phyloP scores from a whole-genome alignment of 2,888 invertebrate genomes.

The Melanotus villosus region DNA sequence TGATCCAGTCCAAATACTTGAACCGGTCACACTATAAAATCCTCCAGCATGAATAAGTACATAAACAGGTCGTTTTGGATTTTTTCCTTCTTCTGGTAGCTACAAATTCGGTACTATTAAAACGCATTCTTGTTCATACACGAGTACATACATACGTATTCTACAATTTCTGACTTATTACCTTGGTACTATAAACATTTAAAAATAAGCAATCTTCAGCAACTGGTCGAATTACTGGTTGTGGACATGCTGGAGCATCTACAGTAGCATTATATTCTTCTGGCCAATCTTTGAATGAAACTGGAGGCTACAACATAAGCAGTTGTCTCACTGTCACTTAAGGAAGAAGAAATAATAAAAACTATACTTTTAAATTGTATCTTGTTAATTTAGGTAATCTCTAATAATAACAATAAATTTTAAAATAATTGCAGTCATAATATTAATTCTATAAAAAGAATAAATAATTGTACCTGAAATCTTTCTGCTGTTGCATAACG shows the following conservation, averaged over 20 bases:
- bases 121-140: too few species aligned
- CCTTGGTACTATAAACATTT: slow-evolving; percentile 74
- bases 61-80: slow-evolving; percentile 69
- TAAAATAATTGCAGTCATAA: too few species aligned
- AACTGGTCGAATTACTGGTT: slow-evolving; percentile 60
- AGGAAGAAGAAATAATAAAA: too few species aligned
- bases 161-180: too few species aligned
- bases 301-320: slow-evolving; percentile 41
- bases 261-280: slow-evolving; percentile 41
- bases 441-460: too few species aligned
- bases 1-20: slow-evolving; percentile 70
- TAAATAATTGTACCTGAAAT: too few species aligned
- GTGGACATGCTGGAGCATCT: slow-evolving; percentile 64
- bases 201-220: slow-evolving; percentile 77
- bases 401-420: too few species aligned
- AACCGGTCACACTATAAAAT: slow-evolving; percentile 72
- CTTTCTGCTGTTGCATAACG: slow-evolving; percentile 58
- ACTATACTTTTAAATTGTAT: too few species aligned
- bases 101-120: slow-evolving; percentile 38
- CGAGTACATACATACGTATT: too few species aligned
- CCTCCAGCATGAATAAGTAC: slow-evolving; percentile 77
- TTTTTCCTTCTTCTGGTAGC: slow-evolving; percentile 58
- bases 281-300: slow-evolving; percentile 44
- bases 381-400: too few species aligned
- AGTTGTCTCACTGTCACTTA: too few species aligned